Percentiles rank a stretch among this genome's conserved stretches.
phyloP scores from a whole-genome alignment of 2,888 invertebrate genomes.

The Cecidostiba fungosa region DNA sequence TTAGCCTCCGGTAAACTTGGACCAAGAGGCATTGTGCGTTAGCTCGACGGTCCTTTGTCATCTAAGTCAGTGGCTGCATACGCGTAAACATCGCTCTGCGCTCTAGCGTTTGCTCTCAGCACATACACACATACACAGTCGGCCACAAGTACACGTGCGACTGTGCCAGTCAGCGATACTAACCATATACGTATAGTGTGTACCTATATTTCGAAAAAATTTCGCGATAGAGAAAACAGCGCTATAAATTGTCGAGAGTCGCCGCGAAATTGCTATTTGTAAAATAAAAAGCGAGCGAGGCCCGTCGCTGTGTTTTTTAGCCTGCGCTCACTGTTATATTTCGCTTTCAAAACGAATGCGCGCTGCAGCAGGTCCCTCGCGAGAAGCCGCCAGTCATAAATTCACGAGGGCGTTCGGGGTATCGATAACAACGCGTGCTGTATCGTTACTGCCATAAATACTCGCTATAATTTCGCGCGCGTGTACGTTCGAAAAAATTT shows the following conservation, averaged over 20 bases:
- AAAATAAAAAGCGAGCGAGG: background rate
- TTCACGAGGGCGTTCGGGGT: background rate
- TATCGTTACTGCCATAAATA: constrained; percentile 21
- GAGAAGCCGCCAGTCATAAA: constrained; percentile 31
- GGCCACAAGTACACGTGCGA: background rate
- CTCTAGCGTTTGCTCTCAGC: background rate
- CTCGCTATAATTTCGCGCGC: background rate
- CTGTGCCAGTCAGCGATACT: background rate
- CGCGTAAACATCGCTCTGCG: constrained; percentile 32
- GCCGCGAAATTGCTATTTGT: constrained; percentile 5
- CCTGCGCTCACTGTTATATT: background rate
- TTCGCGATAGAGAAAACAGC: background rate
- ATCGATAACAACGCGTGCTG: constrained; percentile 22
- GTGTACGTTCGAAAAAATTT: background rate
- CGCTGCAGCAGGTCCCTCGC: background rate
- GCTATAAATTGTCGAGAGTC: background rate
- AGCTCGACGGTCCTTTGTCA: constrained; percentile 18
- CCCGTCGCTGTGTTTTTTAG: background rate
- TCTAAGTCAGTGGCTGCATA: constrained; percentile 26
- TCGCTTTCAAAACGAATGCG: background rate
- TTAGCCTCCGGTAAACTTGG: constrained; percentile 57
- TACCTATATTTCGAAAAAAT: background rate
- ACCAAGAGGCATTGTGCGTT: constrained; percentile 48
- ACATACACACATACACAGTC: constrained; percentile 17
- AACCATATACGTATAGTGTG: background rate